Conservation (phyloP, 64 coral and sea anemone species). For the Pocillopora damicornis region DNA sequence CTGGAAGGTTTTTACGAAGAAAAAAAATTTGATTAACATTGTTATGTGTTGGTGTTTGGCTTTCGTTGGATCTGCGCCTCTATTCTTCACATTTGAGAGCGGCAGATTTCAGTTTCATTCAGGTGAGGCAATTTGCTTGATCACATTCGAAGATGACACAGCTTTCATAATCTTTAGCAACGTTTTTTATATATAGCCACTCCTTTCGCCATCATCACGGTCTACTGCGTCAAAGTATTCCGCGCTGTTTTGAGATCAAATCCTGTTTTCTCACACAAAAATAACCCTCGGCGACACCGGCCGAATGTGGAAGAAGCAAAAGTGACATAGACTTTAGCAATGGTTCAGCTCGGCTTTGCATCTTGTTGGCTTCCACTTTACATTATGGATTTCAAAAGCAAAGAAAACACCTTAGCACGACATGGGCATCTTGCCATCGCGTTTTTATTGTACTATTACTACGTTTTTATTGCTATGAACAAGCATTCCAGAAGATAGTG, state of each 20-base stretch:
- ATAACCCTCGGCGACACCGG: neutral
- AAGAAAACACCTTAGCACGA: conserved; percentile 35
- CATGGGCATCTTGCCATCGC: conserved; percentile 49
- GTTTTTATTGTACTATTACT: conserved; percentile 38
- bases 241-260: neutral
- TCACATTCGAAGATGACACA: conserved; percentile 31
- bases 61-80: conserved; percentile 30
- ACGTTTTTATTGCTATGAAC: conserved; percentile 53
- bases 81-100: neutral
- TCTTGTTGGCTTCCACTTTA: conserved; percentile 59
- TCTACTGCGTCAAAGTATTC: neutral
- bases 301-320: conserved; percentile 40
- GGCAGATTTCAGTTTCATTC: conserved; percentile 22
- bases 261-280: neutral
- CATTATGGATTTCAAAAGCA: conserved; percentile 22
- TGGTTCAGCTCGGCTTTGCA: conserved; percentile 35
- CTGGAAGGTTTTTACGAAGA: conserved; percentile 22
- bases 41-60: conserved; percentile 24
- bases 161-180: neutral
- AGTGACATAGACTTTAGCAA: conserved; percentile 30
- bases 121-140: conserved; percentile 55
- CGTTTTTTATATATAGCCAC: neutral
- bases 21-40: conserved; percentile 25
- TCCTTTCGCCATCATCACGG: neutral
- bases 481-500: conserved; percentile 52